A percentile compares a stretch with the other conserved stretches of the same genome.
phyloP scores from a whole-genome alignment of 2,888 invertebrate species.

The Hypomecis punctinalis region DNA sequence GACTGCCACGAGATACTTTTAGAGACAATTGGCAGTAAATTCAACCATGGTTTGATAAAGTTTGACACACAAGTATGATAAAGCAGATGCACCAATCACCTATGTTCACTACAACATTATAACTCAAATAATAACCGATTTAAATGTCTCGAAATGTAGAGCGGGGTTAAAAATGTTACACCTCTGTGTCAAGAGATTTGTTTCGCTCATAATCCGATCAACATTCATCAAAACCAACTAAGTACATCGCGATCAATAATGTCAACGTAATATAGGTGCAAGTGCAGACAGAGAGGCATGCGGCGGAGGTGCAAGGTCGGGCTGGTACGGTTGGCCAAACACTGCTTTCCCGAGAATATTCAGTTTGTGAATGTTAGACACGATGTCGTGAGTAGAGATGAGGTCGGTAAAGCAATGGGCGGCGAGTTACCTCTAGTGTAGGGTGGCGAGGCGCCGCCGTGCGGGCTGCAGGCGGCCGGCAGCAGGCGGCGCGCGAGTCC shows the following conservation, averaged over 20 bases:
- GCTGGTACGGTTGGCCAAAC: slow-evolving; percentile 4
- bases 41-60: slow-evolving; percentile 26
- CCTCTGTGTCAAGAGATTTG: too few species aligned
- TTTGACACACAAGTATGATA: slow-evolving; percentile 9
- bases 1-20: background rate
- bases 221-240: background rate
- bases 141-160: background rate
- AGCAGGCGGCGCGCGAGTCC: slow-evolving; percentile 85
- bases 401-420: background rate
- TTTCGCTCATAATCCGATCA: background rate
- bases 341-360: slow-evolving; percentile 6
- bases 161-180: background rate
- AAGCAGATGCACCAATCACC: slow-evolving; percentile 19
- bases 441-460: slow-evolving; percentile 88
- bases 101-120: background rate
- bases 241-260: background rate
- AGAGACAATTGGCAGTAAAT: background rate
- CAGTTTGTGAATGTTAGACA: background rate
- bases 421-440: slow-evolving; percentile 87
- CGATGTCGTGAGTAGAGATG: background rate
- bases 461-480: slow-evolving; percentile 89
- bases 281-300: slow-evolving; percentile 14
- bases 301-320: slow-evolving; percentile 12
- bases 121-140: background rate
- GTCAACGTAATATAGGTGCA: slow-evolving; percentile 1